Evolutionary conservation across 2,113 vertebrate genomes (phyloP), one percentile per base, ranked within the genome.

Genomic region (Empidonax traillii): DNA sequence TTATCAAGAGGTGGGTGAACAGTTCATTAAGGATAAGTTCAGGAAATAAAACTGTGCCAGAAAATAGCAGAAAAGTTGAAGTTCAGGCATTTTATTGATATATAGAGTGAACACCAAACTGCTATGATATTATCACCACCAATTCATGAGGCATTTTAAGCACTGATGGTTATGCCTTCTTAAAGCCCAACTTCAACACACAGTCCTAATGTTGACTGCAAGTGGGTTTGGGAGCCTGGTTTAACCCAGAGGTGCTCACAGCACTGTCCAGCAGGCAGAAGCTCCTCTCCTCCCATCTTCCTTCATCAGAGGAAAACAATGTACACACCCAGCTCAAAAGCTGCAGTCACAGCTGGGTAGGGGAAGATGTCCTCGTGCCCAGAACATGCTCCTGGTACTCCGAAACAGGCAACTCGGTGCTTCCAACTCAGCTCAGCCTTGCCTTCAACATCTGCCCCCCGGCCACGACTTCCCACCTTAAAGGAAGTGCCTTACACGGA

Each of bases 401-500:
- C 0, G 0, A 66, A 30, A 21, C 0, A 0, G 23, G 41, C 46
- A 73, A 10, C 28, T 55, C 5, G 2, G 33, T 33, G 35, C 4
- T 49, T 66, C 41, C 10, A 6, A 3, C 0, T 0, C 28, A 41
- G 41, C 15, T 47, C 76, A 55, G 76, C 27, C 27, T 33, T 65
- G 27, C 31, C 39, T 65, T 27, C 31, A 59, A 14, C 23, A 43
- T 23, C 51, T 77, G 6, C 39, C 6, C 6, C 8, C 44, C 44
- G 12, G 5, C 12, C 8, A 0, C 25, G 16, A 65, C 41, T 35
- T 77, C 27, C 31, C n/a, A 25, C 37, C 23, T 73, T 6, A 10
- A 46, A 41, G 35, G 14, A 67, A 25, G 4, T 30, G 37, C 16
- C 14, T 63, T 58, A 37, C 0, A 0, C 8, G 39, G 33, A 46